Evolutionary conservation across 2,113 vertebrate genomes (phyloP).

Genomic region (Catagonus wagneri): DNA sequence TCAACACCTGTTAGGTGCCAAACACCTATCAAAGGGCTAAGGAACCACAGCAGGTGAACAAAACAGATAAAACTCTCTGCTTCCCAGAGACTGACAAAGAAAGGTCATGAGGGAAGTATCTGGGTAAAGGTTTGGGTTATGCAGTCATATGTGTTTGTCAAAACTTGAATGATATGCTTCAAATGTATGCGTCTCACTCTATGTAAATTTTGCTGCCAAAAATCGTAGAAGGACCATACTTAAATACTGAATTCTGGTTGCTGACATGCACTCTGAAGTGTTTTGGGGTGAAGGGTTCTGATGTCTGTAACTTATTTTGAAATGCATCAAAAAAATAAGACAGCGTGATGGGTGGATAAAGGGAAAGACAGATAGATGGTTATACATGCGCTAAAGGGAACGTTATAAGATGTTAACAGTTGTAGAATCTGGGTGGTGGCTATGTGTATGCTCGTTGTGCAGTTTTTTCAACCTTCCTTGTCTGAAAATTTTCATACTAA

Average conservation of each 20-base stretch:
- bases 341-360: background rate
- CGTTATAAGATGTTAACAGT: background rate
- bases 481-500: conserved; percentile 19
- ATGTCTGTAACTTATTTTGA: background rate
- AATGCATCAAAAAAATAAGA: background rate
- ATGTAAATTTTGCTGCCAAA: background rate
- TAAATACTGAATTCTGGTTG: background rate
- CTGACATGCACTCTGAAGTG: background rate
- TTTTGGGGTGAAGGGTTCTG: background rate
- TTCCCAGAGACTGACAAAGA: background rate
- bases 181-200: background rate
- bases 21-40: background rate
- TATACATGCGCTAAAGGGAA: background rate
- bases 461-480: background rate
- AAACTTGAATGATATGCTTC: background rate
- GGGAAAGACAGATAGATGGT: background rate
- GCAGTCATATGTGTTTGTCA: background rate
- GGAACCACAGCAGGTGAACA: background rate
- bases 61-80: background rate
- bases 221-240: background rate
- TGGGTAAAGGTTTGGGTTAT: background rate
- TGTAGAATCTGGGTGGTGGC: background rate
- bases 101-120: background rate
- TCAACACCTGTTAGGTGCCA: background rate
- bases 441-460: background rate